Conservation (phyloP, 2,113 vertebrate genomes). For the Cnemophilus loriae region DNA sequence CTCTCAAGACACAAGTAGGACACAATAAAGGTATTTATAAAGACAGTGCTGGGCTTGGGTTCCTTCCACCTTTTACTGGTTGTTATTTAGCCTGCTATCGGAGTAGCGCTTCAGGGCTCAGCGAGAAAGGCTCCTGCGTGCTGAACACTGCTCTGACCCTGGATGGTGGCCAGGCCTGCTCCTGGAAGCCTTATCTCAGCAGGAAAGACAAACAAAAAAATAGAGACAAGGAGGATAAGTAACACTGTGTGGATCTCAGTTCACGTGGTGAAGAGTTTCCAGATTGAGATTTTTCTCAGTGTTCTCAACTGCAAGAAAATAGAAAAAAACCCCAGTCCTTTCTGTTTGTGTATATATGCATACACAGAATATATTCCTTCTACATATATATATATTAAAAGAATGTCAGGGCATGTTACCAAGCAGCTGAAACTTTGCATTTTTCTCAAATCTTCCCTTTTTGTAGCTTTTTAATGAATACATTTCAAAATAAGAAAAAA, state of each 20-base stretch:
- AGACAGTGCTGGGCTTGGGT: background rate
- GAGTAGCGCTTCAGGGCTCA: accelerated
- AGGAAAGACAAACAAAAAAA: background rate
- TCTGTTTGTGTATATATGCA: background rate
- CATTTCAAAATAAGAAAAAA: background rate
- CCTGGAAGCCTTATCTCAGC: background rate
- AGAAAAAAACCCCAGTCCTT: background rate
- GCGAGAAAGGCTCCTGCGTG: background rate
- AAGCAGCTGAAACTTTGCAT: background rate
- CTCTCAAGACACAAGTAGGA: background rate
- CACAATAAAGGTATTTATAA: background rate
- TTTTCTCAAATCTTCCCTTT: background rate
- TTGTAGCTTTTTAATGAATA: background rate
- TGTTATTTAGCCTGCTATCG: background rate
- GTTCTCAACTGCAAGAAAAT: background rate
- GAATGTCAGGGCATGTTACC: background rate
- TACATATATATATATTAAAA: background rate
- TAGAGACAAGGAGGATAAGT: background rate
- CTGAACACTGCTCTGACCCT: background rate
- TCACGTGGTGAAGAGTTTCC: background rate
- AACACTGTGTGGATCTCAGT: background rate
- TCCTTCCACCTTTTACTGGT: background rate
- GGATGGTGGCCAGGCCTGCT: background rate
- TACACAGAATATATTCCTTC: background rate
- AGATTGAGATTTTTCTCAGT: background rate